Conservation (phyloP, 2,888 invertebrate species). For the Podotricha telesiphe region DNA sequence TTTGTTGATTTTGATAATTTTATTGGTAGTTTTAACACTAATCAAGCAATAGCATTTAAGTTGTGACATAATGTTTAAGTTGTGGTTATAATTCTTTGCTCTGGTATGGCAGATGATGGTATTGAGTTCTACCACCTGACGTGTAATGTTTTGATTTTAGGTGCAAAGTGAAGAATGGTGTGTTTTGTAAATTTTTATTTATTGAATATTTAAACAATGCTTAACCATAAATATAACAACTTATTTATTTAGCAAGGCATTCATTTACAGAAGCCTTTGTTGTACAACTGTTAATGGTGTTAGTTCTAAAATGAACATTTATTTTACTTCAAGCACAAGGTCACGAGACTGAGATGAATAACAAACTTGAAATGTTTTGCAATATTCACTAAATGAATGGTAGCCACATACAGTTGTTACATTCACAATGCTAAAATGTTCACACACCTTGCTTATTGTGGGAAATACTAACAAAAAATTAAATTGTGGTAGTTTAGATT, state of each 20-base stretch:
- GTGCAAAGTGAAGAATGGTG: too few relatives aligned
- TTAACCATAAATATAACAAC: not conserved
- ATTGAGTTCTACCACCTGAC: too few relatives aligned
- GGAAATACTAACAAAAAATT: constrained; percentile 42
- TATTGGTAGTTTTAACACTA: too few relatives aligned
- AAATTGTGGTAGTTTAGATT: constrained; percentile 1
- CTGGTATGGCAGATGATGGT: too few relatives aligned
- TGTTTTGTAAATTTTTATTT: too few relatives aligned
- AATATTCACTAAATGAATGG: constrained; percentile 60
- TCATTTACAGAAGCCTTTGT: constrained; percentile 34
- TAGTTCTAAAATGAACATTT: constrained; percentile 52
- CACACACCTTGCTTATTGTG: constrained; percentile 62
- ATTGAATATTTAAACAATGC: not conserved
- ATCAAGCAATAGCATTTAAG: too few relatives aligned
- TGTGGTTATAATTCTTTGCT: too few relatives aligned
- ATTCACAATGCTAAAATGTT: constrained; percentile 76
- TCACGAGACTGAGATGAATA: constrained; percentile 65
- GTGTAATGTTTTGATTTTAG: too few relatives aligned
- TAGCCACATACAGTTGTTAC: constrained; percentile 57
- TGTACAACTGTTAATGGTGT: constrained; percentile 30
- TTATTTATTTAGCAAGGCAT: not conserved
- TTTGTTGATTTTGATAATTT: too few relatives aligned
- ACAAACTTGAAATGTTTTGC: constrained; percentile 64
- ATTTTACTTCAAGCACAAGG: constrained; percentile 65
- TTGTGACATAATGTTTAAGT: too few relatives aligned